Conservation (phyloP, 2,888 invertebrate genomes). For the Urechis unicinctus region DNA sequence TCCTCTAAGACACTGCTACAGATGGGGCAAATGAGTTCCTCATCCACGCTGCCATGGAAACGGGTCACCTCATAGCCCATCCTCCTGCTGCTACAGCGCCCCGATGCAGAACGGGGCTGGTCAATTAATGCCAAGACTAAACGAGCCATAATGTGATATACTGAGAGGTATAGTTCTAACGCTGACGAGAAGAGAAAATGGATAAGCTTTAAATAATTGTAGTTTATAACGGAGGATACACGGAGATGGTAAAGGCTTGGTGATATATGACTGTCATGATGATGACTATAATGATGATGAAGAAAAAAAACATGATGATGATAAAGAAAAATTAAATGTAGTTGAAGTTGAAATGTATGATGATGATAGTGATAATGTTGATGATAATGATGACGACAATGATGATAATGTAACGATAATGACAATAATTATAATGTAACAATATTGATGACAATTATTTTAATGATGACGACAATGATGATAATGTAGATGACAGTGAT, state of each 20-base stretch:
- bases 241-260: too few species aligned
- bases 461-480: not conserved
- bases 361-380: too few species aligned
- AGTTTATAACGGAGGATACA: too few species aligned
- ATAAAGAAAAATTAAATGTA: too few species aligned
- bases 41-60: slow-evolving; percentile 93
- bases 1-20: slow-evolving; percentile 93
- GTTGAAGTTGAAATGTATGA: too few species aligned
- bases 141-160: too few species aligned
- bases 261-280: too few species aligned
- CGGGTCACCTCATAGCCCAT: slow-evolving; percentile 94
- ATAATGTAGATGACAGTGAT: not conserved
- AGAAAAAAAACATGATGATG: too few species aligned
- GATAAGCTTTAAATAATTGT: not conserved
- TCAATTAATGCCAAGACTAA: too few species aligned
- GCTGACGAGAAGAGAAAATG: not conserved
- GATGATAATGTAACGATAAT: not conserved
- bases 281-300: too few species aligned
- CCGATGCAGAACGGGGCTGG: not conserved
- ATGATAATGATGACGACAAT: slow-evolving; percentile 2
- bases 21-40: slow-evolving; percentile 92
- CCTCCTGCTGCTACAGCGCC: not conserved
- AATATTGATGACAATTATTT: not conserved
- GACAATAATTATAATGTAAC: not conserved
- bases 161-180: not conserved